phyloP scores from a whole-genome alignment of 2,113 vertebrate species.

The Calcarius ornatus region DNA sequence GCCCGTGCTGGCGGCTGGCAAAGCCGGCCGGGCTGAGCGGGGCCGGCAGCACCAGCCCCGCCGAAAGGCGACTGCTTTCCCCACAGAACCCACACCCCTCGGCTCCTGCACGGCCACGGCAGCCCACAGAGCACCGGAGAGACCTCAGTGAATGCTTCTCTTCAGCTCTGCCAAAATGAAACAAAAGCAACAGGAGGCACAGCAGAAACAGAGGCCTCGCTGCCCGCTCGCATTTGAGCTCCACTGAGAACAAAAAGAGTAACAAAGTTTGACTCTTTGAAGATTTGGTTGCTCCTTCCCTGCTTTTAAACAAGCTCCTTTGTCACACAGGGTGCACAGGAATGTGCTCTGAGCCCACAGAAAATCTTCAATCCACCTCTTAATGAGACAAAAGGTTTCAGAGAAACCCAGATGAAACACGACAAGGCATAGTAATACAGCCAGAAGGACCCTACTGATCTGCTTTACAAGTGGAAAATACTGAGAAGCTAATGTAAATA shows the following conservation, averaged over 20 bases:
- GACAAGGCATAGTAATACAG: neutral
- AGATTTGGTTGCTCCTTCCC: neutral
- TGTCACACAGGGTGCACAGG: neutral
- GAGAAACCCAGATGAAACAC: neutral
- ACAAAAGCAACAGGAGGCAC: neutral
- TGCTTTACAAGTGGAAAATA: neutral
- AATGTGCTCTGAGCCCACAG: neutral
- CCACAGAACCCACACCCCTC: neutral
- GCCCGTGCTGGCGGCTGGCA: neutral
- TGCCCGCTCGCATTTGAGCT: neutral
- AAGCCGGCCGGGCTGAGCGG: neutral
- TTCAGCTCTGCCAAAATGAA: neutral
- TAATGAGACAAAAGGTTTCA: neutral
- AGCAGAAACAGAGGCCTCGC: neutral
- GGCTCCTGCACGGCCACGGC: neutral
- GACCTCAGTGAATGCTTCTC: fast-evolving
- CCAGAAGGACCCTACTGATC: neutral
- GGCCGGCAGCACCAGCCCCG: neutral
- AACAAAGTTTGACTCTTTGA: neutral
- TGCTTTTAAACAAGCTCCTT: neutral
- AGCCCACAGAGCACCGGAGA: neutral
- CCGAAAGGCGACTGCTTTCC: neutral
- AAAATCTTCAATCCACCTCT: neutral
- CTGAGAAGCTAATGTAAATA: neutral
- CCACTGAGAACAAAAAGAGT: neutral